phyloP scores from a whole-genome alignment of 2,888 invertebrate genomes.

The Cheilosia soror region DNA sequence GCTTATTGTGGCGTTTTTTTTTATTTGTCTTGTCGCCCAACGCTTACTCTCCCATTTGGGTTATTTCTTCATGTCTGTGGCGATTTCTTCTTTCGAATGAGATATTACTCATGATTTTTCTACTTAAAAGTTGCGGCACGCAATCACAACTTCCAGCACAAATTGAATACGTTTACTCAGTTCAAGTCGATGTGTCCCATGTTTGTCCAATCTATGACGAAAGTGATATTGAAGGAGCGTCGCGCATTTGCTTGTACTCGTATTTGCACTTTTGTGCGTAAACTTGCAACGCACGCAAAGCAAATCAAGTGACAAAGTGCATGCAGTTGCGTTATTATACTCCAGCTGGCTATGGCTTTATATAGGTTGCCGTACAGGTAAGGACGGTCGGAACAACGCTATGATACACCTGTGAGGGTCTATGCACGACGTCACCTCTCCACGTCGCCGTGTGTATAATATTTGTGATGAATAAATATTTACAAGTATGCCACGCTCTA shows the following conservation, averaged over 20 bases:
- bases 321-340: conserved; percentile 31
- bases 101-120: conserved; percentile 64
- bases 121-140: conserved; percentile 67
- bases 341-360: not conserved
- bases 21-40: conserved; percentile 23
- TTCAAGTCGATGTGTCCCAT: conserved; percentile 27
- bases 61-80: conserved; percentile 42
- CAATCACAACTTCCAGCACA: conserved; percentile 55
- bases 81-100: conserved; percentile 45
- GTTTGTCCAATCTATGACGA: conserved; percentile 44
- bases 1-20: conserved; percentile 37
- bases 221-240: conserved; percentile 21
- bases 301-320: conserved; percentile 19
- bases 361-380: conserved; percentile 16
- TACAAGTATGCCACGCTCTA: conserved; percentile 17
- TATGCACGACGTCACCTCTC: conserved; percentile 17
- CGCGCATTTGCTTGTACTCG: not conserved
- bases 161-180: conserved; percentile 9
- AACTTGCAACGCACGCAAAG: conserved; percentile 6
- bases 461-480: conserved; percentile 30
- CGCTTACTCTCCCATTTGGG: conserved; percentile 40
- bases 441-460: not conserved
- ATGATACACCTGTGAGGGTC: conserved; percentile 27
- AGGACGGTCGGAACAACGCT: conserved; percentile 22
- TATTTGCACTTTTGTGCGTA: conserved; percentile 42